Base-by-base conservation (phyloP, 2,113 vertebrate genomes). In the Damaliscus lunatus region DNA sequence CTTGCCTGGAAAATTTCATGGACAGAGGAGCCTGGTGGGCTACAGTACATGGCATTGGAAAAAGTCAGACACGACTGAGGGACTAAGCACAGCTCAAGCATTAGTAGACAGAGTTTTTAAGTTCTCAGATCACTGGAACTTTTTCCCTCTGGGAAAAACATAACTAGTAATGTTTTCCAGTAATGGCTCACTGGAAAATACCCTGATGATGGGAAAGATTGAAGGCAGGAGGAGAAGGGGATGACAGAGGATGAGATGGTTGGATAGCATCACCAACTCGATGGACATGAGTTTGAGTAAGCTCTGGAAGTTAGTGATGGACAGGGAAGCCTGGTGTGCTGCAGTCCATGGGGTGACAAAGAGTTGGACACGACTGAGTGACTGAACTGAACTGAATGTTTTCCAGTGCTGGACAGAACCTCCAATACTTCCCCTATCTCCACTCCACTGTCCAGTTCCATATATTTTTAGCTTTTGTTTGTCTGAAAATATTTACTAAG, bases 401-500 rank as follows among this genome's bases (percentile, higher is more conserved):
- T 89, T 92, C 14, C n/a, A 80, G 57, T 77, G 36, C 11, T 86
- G 40, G 5, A 82, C 7, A 80, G 52, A 95, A 86, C 19, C 36
- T 85, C 43, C 50, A 84, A 85, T n/a, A 91, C 9, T 88, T 91
- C 21, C 31, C 16, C 55, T n/a, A 71, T 71, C 64, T 85, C 40
- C 10, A 89, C 9, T 27, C 10, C 3, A 29, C 4, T 8, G 7
- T 43, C 14, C n/a, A 81, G 36, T 94, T 89, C n/a, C 17, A 9
- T 86, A 83, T 3, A 88, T 88, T 15, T 57, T 71, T n/a, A 84
- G 21, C 31, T 85, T 94, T 96, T 96, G 27, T 80, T 86, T 78
- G 84, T 64, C 48, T 88, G 19, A 3, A 86, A 89, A 94, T 96
- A 85, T 94, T 92, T 94, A 94, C 16, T 91, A 36, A 96, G 33